Percentiles rank a stretch among this genome's conserved stretches.
Conservation (phyloP, 1,140 invertebrate species). For the Holotrichia oblita region DNA sequence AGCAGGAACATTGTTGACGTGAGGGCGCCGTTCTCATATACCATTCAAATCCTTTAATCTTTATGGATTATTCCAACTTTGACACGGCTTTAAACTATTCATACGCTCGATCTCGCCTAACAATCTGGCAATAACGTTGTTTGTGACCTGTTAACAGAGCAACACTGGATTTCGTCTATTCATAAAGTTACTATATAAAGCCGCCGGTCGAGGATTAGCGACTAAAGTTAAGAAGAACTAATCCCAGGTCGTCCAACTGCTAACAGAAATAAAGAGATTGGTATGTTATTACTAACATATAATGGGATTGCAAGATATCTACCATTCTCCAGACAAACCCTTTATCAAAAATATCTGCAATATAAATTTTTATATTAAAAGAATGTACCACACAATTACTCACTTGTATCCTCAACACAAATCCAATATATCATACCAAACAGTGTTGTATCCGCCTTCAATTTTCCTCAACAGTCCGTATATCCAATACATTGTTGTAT, state of each 20-base stretch:
- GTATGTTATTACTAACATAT: no score
- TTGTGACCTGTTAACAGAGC: constrained; percentile 28
- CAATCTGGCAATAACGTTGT: constrained; percentile 22
- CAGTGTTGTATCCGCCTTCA: no score
- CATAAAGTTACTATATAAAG: constrained; percentile 26
- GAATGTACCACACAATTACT: no score
- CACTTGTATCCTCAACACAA: no score
- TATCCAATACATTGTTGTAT: no score
- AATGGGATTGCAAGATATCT: no score
- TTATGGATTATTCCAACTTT: constrained; percentile 31
- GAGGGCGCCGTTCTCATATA: not conserved
- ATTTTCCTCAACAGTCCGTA: no score
- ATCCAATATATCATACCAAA: no score
- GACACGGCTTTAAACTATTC: constrained; percentile 29
- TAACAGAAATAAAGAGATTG: no score
- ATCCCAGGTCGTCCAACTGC: not conserved
- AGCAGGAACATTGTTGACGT: not conserved
- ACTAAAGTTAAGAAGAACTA: not conserved
- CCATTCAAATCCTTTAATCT: constrained; percentile 12
- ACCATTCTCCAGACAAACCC: no score
- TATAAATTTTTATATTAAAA: no score
- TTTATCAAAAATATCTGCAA: no score
- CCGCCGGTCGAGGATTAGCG: not conserved
- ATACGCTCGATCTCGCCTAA: constrained; percentile 7
- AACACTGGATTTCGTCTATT: constrained; percentile 11